These are phyloP conservation scores for Drosophila mimetica DNA, from an alignment of 2,888 invertebrate species.

Conservation along the genomic window DNA sequence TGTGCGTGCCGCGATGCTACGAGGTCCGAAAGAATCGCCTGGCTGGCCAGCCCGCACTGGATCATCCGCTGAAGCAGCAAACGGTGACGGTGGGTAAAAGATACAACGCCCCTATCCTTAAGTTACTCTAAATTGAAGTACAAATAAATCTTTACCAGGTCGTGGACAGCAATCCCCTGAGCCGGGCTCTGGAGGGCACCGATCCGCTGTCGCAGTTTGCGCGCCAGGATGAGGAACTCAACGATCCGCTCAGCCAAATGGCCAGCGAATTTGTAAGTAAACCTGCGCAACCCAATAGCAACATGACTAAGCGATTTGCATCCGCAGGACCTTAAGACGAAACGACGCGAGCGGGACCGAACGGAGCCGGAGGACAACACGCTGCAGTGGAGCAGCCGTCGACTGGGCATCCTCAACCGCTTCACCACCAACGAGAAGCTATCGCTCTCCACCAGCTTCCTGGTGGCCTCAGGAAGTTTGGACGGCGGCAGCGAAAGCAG, in stretches of 20 bases:
- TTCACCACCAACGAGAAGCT: slow-evolving; percentile 97
- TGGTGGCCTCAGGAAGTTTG: slow-evolving; percentile 86
- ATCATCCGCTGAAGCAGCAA: slow-evolving; percentile 87
- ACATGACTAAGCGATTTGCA: background rate
- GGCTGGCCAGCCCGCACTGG: slow-evolving; percentile 81
- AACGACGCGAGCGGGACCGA: slow-evolving; percentile 57
- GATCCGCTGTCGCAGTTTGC: slow-evolving; percentile 91
- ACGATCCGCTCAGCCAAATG: slow-evolving; percentile 88
- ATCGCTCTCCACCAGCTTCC: slow-evolving; percentile 94
- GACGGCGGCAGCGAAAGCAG: slow-evolving; percentile 87
- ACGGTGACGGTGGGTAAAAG: slow-evolving; percentile 83
- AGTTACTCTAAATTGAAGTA: background rate
- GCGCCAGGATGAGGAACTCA: slow-evolving; percentile 85
- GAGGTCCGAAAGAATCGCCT: slow-evolving; percentile 74
- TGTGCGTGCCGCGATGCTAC: slow-evolving; percentile 79
- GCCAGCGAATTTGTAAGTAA: slow-evolving; percentile 83
- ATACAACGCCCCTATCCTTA: slow-evolving; percentile 12
- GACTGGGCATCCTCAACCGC: slow-evolving; percentile 92
- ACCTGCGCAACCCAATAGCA: no score
- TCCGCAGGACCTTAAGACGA: slow-evolving; percentile 47
- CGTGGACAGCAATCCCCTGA: slow-evolving; percentile 85
- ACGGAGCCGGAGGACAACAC: slow-evolving; percentile 83
- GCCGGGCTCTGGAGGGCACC: slow-evolving; percentile 87
- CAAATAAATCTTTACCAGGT: slow-evolving; percentile 81
- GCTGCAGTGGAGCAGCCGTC: slow-evolving; percentile 91